Evolutionary conservation across 2,113 vertebrate genomes (phyloP).

Genomic region (Bombycilla garrulus): DNA sequence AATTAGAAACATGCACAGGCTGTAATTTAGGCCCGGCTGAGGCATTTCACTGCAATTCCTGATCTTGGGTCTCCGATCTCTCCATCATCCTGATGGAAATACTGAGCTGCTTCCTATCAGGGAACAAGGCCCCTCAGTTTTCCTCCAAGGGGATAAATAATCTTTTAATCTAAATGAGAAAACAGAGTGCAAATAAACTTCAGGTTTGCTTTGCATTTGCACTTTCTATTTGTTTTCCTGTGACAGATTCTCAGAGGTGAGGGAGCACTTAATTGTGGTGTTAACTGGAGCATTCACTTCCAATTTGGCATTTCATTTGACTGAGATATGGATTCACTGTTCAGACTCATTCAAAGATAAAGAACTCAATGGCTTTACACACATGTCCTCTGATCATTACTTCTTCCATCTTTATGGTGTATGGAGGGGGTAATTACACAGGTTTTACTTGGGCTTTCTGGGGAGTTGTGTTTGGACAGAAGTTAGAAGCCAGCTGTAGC

Average conservation of each 20-base stretch:
- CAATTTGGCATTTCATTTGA: background rate
- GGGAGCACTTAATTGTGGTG: background rate
- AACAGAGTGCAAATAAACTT: background rate
- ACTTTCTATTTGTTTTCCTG: background rate
- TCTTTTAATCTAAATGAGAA: background rate
- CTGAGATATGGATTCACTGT: background rate
- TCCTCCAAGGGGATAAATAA: background rate
- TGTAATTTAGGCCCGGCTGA: background rate
- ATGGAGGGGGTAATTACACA: background rate
- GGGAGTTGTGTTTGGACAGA: background rate
- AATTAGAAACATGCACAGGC: background rate
- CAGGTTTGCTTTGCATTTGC: background rate
- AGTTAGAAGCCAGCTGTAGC: background rate
- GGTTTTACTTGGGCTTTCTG: background rate
- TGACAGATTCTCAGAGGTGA: background rate
- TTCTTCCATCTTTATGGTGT: background rate
- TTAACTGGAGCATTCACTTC: background rate
- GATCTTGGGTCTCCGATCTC: background rate
- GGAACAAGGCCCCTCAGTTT: background rate
- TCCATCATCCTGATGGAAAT: background rate
- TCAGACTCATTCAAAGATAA: background rate
- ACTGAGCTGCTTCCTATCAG: background rate
- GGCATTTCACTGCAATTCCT: background rate
- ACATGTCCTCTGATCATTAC: background rate
- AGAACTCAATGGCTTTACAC: background rate